Conservation (phyloP, 2,888 invertebrate genomes). For the Plebejus argus region DNA sequence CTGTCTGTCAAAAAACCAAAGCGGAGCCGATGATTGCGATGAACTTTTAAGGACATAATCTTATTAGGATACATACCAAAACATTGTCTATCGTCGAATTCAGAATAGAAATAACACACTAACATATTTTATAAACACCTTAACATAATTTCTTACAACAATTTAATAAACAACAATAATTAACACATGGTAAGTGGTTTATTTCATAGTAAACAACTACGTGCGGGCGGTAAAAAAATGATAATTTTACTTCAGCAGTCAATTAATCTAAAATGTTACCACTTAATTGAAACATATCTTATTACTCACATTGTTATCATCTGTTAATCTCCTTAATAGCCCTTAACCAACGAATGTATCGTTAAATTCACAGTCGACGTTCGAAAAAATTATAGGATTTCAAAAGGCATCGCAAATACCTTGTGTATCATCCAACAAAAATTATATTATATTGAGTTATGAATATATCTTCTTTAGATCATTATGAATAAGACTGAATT, state of each 20-base stretch:
- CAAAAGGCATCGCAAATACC: too few relatives aligned
- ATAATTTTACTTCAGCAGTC: neutral
- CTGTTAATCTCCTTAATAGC: neutral
- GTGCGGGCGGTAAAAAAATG: neutral
- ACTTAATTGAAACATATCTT: conserved; percentile 8
- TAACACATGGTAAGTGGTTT: neutral
- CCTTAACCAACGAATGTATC: too few relatives aligned
- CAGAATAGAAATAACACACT: neutral
- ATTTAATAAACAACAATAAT: neutral
- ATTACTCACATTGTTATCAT: neutral
- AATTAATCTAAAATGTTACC: neutral
- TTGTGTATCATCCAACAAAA: too few relatives aligned
- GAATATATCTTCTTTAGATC: too few relatives aligned
- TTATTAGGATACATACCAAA: neutral
- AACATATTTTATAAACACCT: too few relatives aligned
- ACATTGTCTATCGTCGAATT: neutral
- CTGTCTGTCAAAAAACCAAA: too few relatives aligned
- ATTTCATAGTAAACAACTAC: neutral
- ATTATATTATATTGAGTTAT: too few relatives aligned
- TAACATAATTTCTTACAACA: neutral
- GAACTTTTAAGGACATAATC: too few relatives aligned
- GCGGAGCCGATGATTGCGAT: too few relatives aligned
- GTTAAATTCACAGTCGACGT: too few relatives aligned
- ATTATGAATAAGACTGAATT: too few relatives aligned
- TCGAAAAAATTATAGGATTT: too few relatives aligned